Evolutionary conservation across 2,113 vertebrate species (phyloP).

Genomic region (Ciconia boyciana): DNA sequence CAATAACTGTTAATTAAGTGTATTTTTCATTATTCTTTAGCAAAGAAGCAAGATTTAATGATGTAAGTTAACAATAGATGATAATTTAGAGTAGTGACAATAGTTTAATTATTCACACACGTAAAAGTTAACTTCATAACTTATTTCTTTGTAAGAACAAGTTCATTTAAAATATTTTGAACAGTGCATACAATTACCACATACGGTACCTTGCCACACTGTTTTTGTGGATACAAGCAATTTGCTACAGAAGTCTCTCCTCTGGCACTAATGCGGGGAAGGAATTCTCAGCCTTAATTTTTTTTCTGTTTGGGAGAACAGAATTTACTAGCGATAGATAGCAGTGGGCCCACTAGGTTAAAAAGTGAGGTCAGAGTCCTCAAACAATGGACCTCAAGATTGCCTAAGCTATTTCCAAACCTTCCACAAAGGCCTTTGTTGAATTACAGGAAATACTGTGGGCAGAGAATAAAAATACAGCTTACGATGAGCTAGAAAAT

Average conservation of each 20-base stretch:
- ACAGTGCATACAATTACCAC: constrained; percentile 67
- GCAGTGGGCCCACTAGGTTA: not conserved
- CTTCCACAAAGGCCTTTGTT: not conserved
- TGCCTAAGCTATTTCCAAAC: constrained; percentile 12
- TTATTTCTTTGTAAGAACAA: constrained; percentile 77
- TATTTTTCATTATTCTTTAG: constrained; percentile 82
- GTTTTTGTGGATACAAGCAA: constrained; percentile 64
- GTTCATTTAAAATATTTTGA: constrained; percentile 81
- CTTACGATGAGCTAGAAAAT: not conserved
- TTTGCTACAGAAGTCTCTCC: constrained; percentile 45
- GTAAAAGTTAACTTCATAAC: constrained; percentile 81
- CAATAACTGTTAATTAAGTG: constrained; percentile 83
- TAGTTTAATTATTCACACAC: constrained; percentile 82
- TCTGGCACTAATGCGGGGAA: not conserved
- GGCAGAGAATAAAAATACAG: not conserved
- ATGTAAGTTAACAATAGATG: constrained; percentile 82
- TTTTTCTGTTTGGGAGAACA: not conserved
- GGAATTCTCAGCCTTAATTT: not conserved
- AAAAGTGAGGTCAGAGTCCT: not conserved
- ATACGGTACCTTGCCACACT: constrained; percentile 45
- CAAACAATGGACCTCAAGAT: not conserved
- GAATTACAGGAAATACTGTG: constrained; percentile 17
- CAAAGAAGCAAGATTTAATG: constrained; percentile 81
- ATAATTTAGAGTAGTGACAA: constrained; percentile 83
- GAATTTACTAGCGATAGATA: not conserved